A percentile compares a stretch with the other conserved stretches of the same genome.
Conservation (phyloP, 2,113 vertebrate species). For the Muntiacus reevesi region DNA sequence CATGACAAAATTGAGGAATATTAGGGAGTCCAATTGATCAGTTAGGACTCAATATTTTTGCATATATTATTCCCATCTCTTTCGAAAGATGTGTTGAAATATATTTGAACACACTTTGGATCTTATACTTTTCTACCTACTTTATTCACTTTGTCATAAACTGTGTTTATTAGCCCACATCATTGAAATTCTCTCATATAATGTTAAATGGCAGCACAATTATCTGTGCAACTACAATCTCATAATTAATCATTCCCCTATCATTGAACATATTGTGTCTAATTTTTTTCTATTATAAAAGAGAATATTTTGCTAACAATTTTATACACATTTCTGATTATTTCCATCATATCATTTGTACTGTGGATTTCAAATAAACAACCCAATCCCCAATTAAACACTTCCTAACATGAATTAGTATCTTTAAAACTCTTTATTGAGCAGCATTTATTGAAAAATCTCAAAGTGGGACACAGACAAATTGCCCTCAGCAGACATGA, state of each 20-base stretch:
- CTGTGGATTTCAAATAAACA: not conserved
- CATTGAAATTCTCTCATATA: not conserved
- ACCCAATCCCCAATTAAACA: not conserved
- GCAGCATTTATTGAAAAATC: not conserved
- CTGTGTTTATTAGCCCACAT: not conserved
- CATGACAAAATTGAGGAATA: not conserved
- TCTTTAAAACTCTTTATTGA: not conserved
- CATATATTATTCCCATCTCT: not conserved
- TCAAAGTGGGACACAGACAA: not conserved
- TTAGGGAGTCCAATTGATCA: not conserved
- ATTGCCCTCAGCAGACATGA: not conserved
- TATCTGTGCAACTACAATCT: not conserved
- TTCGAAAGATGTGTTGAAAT: not conserved
- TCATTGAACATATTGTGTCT: not conserved
- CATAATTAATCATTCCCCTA: not conserved
- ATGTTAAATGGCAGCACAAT: not conserved
- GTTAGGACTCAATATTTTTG: not conserved
- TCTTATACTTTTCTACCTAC: not conserved
- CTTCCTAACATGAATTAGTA: not conserved
- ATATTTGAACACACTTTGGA: not conserved
- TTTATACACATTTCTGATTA: not conserved
- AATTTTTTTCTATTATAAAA: constrained; percentile 8
- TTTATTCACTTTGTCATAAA: not conserved
- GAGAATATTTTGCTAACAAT: not conserved
- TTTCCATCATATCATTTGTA: not conserved